phyloP scores from a whole-genome alignment of 2,797 vertebrate genomes.

The Thunnus albacares region DNA sequence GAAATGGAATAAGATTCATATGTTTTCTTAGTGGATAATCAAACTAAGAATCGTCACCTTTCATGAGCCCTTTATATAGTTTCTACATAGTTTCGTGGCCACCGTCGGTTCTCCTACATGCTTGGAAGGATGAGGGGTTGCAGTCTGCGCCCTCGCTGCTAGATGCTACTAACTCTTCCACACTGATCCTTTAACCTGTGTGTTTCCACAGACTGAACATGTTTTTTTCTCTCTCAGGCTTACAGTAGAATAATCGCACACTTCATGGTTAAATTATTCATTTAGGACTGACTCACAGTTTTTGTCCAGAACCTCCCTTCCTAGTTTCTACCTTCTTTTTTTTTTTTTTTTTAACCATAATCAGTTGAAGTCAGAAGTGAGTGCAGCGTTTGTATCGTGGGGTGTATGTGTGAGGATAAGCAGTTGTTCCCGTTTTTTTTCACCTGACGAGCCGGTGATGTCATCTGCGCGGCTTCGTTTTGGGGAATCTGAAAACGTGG shows the following conservation, averaged over 20 bases:
- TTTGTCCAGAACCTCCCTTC: not conserved
- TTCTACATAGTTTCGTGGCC: no score
- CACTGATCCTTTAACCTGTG: no score
- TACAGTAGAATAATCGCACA: not conserved
- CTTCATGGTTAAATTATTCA: not conserved
- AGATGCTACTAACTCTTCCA: no score
- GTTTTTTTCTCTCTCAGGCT: conserved; percentile 3
- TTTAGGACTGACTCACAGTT: not conserved
- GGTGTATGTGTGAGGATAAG: not conserved
- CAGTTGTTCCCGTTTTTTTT: not conserved
- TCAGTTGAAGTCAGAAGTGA: conserved; percentile 1
- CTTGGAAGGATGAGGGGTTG: no score
- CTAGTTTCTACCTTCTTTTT: not conserved
- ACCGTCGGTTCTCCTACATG: no score
- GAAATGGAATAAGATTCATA: no score
- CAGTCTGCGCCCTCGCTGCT: no score
- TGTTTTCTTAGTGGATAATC: no score
- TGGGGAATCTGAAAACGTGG: not conserved
- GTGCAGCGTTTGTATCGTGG: not conserved
- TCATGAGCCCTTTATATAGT: no score
- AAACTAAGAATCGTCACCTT: no score
- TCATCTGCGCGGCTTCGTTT: conserved; percentile 12
- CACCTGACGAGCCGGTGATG: not conserved
- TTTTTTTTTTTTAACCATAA: not conserved
- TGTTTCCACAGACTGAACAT: not conserved